Evolutionary conservation across 2,888 invertebrate genomes (phyloP), one percentile per base, ranked within the genome.

Genomic region (Clostera curtula): DNA sequence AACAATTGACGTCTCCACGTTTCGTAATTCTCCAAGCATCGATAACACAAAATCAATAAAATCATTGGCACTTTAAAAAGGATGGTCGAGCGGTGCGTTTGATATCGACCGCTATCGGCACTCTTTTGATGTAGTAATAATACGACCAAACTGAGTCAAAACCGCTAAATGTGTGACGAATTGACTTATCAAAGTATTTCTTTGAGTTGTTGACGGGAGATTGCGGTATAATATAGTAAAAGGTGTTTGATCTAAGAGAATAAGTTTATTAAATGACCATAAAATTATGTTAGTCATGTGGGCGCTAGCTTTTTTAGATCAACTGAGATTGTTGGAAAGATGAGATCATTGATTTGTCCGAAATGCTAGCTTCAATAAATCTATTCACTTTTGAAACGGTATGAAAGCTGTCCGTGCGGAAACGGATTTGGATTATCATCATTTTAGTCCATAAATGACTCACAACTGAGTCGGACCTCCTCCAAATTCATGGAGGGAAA

Each of bases 41-140:
- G 65, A 68, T 75, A 71, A 75, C 71, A 75, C 67, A 80, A 74
- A 82, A 82, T 82, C 82, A 83, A 83, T 83, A 83, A 82, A 83
- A 79, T 77, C 75, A 73, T 70, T 56, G 63, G 45, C 35, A 43
- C 39, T 37, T 27, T 39, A 29, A 38, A 41, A 43, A 49, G 45
- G 43, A 37, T 43, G 38, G 49, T 38, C 46, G 46, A 63, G 60
- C 70, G 67, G 72, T 52, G 40, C 48, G 52, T 79, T 75, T 77
- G 73, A 80, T 67, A 58, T 56, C 44, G 46, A 40, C 58, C 66
- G 63, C 59, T 58, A 58, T 67, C 79, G 79, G 80, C 66, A 31
- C 52, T 62, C 74, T 25, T 80, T 80, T 80, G 74, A 80, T 70
- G 59, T 66, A 57, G 56, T 64, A 69, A 79, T 80, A 80, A 80